phyloP scores from a whole-genome alignment of 1,140 invertebrate genomes.

The Drosophila chauvacae region DNA sequence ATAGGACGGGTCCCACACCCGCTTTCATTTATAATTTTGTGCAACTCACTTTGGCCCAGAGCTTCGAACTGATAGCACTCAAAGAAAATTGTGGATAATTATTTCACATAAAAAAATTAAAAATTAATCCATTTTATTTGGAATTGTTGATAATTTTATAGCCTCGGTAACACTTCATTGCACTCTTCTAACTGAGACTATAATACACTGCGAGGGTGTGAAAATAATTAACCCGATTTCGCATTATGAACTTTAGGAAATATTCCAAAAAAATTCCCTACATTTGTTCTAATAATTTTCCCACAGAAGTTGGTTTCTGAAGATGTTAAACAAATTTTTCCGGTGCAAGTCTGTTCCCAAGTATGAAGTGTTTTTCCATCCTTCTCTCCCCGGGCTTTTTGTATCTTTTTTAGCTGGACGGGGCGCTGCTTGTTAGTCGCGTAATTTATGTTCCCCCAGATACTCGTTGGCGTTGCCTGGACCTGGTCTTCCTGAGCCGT shows the following conservation, averaged over 20 bases:
- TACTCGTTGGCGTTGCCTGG: constrained; percentile 81
- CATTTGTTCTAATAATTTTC: background rate
- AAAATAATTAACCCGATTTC: too few species aligned
- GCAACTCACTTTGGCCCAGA: constrained; percentile 72
- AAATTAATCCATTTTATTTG: too few species aligned
- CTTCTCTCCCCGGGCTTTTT: constrained; percentile 30
- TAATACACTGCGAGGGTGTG: too few species aligned
- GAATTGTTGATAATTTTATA: too few species aligned
- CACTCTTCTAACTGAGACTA: too few species aligned
- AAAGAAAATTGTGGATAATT: background rate
- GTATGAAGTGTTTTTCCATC: constrained; percentile 48
- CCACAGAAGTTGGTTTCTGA: too few species aligned
- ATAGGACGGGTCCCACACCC: constrained; percentile 69
- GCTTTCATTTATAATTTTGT: constrained; percentile 78
- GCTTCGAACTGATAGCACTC: constrained; percentile 22
- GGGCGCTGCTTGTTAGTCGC: constrained; percentile 83
- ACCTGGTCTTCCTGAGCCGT: constrained; percentile 25
- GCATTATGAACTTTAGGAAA: background rate
- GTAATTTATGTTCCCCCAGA: constrained; percentile 84
- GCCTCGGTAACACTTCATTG: too few species aligned
- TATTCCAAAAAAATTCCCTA: background rate
- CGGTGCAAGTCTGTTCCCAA: constrained; percentile 59
- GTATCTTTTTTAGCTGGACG: constrained; percentile 74
- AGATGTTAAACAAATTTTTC: background rate
- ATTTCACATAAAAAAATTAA: background rate